Evolutionary conservation across 2,113 vertebrate species (phyloP).

Genomic region (Gallinago undulata): DNA sequence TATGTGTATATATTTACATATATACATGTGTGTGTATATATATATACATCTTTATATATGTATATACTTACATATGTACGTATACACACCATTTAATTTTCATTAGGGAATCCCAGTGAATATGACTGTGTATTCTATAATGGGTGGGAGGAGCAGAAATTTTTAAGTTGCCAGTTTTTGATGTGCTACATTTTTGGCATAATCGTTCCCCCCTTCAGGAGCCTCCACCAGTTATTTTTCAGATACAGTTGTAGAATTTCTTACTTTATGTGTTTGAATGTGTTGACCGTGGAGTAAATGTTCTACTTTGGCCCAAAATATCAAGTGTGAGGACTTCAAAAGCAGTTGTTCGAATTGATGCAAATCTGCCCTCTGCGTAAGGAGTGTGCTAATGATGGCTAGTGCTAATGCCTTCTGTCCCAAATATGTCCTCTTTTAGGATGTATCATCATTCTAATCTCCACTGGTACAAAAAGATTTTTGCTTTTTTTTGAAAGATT

Average conservation of each 20-base stretch:
- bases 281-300: background rate
- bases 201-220: background rate
- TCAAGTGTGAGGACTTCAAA: background rate
- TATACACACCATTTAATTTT: background rate
- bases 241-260: background rate
- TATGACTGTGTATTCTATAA: background rate
- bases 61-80: too few species aligned
- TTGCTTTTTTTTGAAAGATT: background rate
- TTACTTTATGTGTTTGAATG: background rate
- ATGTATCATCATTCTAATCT: background rate
- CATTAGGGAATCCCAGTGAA: background rate
- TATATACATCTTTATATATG: too few species aligned
- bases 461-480: background rate
- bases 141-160: background rate
- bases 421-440: background rate
- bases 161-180: background rate
- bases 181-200: background rate
- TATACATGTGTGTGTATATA: too few species aligned
- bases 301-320: background rate
- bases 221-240: background rate
- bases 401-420: background rate
- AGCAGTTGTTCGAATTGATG: background rate
- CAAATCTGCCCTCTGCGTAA: background rate
- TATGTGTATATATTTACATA: background rate
- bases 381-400: background rate